Base-by-base conservation (phyloP, 2,113 vertebrate species). In the Alethe diademata region DNA sequence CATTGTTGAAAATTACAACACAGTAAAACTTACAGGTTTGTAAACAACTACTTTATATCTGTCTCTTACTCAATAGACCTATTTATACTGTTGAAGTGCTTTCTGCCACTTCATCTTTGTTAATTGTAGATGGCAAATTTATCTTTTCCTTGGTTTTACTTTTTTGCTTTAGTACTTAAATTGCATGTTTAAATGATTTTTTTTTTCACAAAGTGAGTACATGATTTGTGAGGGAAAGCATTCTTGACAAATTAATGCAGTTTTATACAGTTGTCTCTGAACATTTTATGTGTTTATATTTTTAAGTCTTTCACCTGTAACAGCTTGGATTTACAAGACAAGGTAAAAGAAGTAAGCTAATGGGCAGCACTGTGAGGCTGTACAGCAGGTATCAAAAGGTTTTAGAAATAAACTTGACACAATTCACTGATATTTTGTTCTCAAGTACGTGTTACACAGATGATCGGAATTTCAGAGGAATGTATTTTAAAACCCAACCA, bases 401-500 rank as follows among this genome's bases (percentile, higher is more conserved):
- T 94, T 94, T 91, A 92, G 57, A 94, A 84, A 92, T 67, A 91
- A 92, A 51, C 56, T 58, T 89, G 92, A 86, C 67, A 94, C 33
- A 53, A 40, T 91, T 97, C 57, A 96, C 28, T 93, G 42, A 64
- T 92, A 95, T 53, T 92, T 75, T 78, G 74, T 93, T 75, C 31
- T 92, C 64, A 94, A 88, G 72, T 93, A 69, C 4, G 19, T 92
- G 89, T 88, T 97, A 93, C 45, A 73, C 43, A 90, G 76, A 95
- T 95, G 62, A 96, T 70, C 97, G 25, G 86, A 92, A 95, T 97
- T 97, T 97, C 80, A 92, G 64, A 95, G 24, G 54, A 96, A 93
- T 94, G 50, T 92, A 51, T 86, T 96, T 58, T 90, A 57, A 92
- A 65, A 31, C 4, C 12, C 26, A 97, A 45, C 28, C 19, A 61